Conservation (phyloP, 2,113 vertebrate genomes). For the Ochotona princeps region DNA sequence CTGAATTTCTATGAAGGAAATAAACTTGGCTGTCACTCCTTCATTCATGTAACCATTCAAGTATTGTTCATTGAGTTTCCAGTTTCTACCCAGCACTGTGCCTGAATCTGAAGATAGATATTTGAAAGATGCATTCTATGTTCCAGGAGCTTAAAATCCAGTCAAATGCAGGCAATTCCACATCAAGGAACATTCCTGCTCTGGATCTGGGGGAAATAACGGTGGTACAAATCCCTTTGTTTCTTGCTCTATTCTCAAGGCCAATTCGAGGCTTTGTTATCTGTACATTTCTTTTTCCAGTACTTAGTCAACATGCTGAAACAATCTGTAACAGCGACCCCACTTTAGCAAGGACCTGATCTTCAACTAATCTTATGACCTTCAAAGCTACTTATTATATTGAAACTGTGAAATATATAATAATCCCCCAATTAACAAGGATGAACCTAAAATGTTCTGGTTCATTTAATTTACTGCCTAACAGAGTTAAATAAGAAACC, state of each 20-base stretch:
- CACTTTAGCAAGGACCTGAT: constrained; percentile 12
- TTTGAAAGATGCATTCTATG: neutral
- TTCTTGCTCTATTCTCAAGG: neutral
- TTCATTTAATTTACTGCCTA: constrained; percentile 66
- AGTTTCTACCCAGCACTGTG: neutral
- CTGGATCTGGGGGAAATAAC: neutral
- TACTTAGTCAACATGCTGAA: neutral
- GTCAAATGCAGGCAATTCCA: neutral
- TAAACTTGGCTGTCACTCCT: neutral
- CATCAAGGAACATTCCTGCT: neutral
- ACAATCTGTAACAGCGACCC: neutral
- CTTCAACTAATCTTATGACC: constrained; percentile 53
- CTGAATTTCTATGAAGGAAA: neutral
- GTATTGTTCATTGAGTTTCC: neutral
- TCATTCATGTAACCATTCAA: neutral
- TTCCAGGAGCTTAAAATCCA: neutral
- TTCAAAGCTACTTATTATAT: constrained; percentile 61
- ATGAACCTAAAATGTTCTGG: constrained; percentile 66
- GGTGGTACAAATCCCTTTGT: neutral
- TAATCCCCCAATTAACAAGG: constrained; percentile 67
- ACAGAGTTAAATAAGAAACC: constrained; percentile 52
- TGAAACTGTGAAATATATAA: constrained; percentile 62
- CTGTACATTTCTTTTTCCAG: neutral
- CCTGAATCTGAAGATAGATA: neutral
- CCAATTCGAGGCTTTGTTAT: neutral